Percentiles rank a stretch among this genome's conserved stretches.
Evolutionary conservation across 2,888 invertebrate genomes (phyloP).

Genomic region (Lasius fuliginosus): DNA sequence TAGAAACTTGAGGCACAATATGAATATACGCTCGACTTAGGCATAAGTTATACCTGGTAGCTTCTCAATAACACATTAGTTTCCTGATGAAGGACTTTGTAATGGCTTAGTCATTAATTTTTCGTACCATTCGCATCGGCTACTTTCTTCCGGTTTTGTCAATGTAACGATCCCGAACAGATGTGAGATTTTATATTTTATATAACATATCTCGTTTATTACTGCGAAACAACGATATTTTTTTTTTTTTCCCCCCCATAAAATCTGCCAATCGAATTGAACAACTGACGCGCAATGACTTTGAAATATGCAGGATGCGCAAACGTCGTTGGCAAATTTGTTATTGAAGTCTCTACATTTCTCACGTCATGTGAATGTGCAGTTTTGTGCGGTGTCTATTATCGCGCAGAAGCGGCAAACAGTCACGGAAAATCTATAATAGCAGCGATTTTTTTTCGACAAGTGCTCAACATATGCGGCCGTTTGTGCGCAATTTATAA

Average conservation of each 20-base stretch:
- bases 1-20: conserved; percentile 74
- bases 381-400: conserved; percentile 21
- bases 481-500: conserved; percentile 25
- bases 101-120: conserved; percentile 72
- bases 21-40: conserved; percentile 74
- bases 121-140: conserved; percentile 64
- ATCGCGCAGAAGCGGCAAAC: conserved; percentile 16
- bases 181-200: not conserved
- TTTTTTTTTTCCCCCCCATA: conserved; percentile 12
- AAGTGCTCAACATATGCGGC: not conserved
- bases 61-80: conserved; percentile 80
- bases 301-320: not conserved
- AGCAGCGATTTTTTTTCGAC: not conserved
- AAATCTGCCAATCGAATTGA: conserved; percentile 1
- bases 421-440: conserved; percentile 40
- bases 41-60: conserved; percentile 81
- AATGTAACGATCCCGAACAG: not conserved
- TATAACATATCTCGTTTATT: not conserved
- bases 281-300: conserved; percentile 49
- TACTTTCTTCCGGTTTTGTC: conserved; percentile 64
- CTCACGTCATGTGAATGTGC: conserved; percentile 8
- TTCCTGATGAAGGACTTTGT: conserved; percentile 66
- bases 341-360: not conserved
- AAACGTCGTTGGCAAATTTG: not conserved
- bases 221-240: not conserved